These are phyloP conservation scores for Anarrhichthys ocellatus DNA, from an alignment of 2,113 vertebrate genomes.

Conservation along the genomic window DNA sequence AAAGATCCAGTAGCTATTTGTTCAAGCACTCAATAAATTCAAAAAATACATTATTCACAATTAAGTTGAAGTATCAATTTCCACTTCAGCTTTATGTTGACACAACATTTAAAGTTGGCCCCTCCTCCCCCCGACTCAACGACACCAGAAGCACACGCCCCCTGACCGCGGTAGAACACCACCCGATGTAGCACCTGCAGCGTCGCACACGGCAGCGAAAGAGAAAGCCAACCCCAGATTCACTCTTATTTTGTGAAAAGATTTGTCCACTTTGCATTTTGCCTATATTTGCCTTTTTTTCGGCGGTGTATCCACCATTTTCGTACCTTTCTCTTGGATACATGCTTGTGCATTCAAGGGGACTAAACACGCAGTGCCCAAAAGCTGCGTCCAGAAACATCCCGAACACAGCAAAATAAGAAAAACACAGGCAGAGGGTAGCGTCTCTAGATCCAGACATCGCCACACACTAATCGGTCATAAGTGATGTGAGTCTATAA, in stretches of 20 bases:
- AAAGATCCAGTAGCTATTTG: too few species aligned
- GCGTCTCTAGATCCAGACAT: too few species aligned
- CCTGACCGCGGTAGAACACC: not conserved
- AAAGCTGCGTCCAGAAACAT: too few species aligned
- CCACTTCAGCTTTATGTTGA: not conserved
- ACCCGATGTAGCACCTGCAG: not conserved
- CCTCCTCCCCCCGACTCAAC: not conserved
- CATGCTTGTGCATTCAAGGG: too few species aligned
- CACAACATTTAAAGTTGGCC: not conserved
- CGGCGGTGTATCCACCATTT: not conserved
- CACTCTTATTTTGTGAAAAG: not conserved
- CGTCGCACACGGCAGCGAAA: not conserved
- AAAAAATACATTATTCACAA: not conserved
- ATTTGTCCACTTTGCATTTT: not conserved
- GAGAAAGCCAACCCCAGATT: not conserved
- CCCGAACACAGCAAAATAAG: too few species aligned
- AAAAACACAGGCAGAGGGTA: too few species aligned
- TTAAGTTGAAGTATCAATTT: not conserved
- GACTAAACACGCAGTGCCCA: too few species aligned
- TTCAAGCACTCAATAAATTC: not conserved
- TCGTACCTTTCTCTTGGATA: not conserved
- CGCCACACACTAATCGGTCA: too few species aligned
- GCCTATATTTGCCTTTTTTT: not conserved
- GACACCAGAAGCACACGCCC: not conserved
- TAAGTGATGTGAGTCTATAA: too few species aligned